phyloP scores from a whole-genome alignment of 1,140 invertebrate species.

The Macrotrachela quadricornifera region DNA sequence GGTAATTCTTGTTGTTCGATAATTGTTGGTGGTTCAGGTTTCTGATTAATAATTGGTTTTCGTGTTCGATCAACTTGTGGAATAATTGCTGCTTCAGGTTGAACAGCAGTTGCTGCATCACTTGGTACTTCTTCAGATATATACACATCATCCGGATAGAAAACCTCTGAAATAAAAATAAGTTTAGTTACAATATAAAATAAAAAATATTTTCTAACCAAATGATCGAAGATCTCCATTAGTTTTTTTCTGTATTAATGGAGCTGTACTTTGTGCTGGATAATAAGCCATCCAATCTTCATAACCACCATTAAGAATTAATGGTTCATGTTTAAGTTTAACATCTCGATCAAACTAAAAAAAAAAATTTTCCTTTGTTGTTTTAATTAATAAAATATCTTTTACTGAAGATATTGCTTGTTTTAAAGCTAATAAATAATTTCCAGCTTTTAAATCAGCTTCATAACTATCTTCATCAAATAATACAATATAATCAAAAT shows the following conservation, averaged over 20 bases:
- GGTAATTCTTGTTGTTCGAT: too few species aligned
- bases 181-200: background rate
- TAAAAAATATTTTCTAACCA: background rate
- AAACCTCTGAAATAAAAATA: conserved; percentile 22
- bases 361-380: background rate
- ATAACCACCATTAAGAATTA: conserved; percentile 53
- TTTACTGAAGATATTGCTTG: conserved; percentile 23
- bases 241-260: conserved; percentile 11
- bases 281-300: conserved; percentile 55
- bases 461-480: conserved; percentile 45
- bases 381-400: background rate
- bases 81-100: background rate
- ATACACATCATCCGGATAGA: conserved; percentile 20
- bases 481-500: conserved; percentile 45
- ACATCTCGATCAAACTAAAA: conserved; percentile 50
- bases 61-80: conserved; percentile 40
- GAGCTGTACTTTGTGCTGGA: conserved; percentile 44
- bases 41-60: conserved; percentile 7
- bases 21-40: too few species aligned
- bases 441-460: conserved; percentile 13
- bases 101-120: too few species aligned
- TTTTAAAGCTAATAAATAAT: conserved; percentile 19
- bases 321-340: conserved; percentile 41
- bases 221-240: background rate
- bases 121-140: too few species aligned